A percentile compares a stretch with the other conserved stretches of the same genome.
phyloP scores from a whole-genome alignment of 2,888 invertebrate species.

The Halictus ligatus region DNA sequence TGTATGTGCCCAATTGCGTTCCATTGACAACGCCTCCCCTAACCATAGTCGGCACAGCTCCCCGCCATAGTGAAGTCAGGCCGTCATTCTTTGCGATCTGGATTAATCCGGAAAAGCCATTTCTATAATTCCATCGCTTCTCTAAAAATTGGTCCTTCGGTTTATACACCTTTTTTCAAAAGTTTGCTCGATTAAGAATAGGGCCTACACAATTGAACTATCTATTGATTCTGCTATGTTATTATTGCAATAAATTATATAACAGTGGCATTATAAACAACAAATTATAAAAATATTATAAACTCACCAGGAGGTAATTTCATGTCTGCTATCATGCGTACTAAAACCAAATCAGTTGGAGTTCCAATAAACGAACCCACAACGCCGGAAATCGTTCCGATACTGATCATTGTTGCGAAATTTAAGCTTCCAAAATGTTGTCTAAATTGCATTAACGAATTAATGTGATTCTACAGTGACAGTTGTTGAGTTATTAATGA shows the following conservation, averaged over 20 bases:
- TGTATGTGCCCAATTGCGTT: slow-evolving; percentile 88
- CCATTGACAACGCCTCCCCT: slow-evolving; percentile 89
- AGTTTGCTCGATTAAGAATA: background rate
- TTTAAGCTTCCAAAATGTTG: slow-evolving; percentile 62
- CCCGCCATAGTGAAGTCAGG: slow-evolving; percentile 87
- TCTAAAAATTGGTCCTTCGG: slow-evolving; percentile 72
- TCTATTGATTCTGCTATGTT: too few relatives aligned
- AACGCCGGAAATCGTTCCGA: slow-evolving; percentile 88
- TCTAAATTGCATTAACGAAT: slow-evolving; percentile 48
- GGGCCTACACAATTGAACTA: background rate
- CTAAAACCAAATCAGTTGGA: slow-evolving; percentile 86
- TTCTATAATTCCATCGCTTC: slow-evolving; percentile 86
- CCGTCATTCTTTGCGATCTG: slow-evolving; percentile 87
- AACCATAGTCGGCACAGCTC: slow-evolving; percentile 82
- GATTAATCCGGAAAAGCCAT: slow-evolving; percentile 86
- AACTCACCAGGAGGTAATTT: slow-evolving; percentile 84
- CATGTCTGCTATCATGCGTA: slow-evolving; percentile 88
- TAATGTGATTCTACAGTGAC: too few relatives aligned
- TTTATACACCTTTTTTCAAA: slow-evolving; percentile 3
- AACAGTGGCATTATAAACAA: background rate
- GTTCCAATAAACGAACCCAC: slow-evolving; percentile 88
- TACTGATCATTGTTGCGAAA: slow-evolving; percentile 68
- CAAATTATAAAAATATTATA: background rate
- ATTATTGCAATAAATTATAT: background rate
- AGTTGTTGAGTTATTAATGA: background rate